Evolutionary conservation across 2,888 invertebrate genomes (phyloP).

Genomic region (Thecophora atra): DNA sequence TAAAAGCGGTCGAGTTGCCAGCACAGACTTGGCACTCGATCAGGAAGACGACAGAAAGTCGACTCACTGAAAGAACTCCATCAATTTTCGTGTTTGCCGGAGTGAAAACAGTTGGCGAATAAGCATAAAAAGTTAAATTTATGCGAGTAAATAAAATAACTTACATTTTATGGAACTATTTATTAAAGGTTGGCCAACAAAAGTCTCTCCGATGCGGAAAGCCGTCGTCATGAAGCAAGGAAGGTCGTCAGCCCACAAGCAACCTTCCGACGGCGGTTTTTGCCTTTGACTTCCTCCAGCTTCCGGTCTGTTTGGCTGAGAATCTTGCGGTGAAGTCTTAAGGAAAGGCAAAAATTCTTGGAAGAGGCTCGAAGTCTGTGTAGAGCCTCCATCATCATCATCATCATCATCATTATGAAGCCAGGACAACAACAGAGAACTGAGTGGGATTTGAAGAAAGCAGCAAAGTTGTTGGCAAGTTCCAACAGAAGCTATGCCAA

Average conservation of each 20-base stretch:
- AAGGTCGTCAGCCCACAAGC: not conserved
- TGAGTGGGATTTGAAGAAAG: slow-evolving; percentile 19
- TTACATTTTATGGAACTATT: too few species aligned
- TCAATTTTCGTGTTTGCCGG: too few species aligned
- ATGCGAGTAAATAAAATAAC: too few species aligned
- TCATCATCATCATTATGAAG: not conserved
- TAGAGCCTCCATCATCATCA: not conserved
- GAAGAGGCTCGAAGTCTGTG: not conserved
- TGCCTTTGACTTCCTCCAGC: too few species aligned
- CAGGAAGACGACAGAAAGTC: not conserved
- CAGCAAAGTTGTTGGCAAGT: not conserved
- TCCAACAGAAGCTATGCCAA: not conserved
- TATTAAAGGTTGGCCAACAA: not conserved
- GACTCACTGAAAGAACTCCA: not conserved
- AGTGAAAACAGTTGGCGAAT: too few species aligned
- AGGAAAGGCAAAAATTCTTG: not conserved
- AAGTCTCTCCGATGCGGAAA: not conserved
- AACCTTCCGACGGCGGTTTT: not conserved
- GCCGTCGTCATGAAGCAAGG: too few species aligned
- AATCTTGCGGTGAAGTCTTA: not conserved
- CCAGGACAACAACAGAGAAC: not conserved
- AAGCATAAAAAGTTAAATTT: too few species aligned
- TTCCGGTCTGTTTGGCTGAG: not conserved
- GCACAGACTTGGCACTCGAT: slow-evolving; percentile 3
- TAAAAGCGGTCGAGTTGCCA: slow-evolving; percentile 2